Conservation (phyloP, 1,140 invertebrate genomes). For the Mactra quadrangularis region DNA sequence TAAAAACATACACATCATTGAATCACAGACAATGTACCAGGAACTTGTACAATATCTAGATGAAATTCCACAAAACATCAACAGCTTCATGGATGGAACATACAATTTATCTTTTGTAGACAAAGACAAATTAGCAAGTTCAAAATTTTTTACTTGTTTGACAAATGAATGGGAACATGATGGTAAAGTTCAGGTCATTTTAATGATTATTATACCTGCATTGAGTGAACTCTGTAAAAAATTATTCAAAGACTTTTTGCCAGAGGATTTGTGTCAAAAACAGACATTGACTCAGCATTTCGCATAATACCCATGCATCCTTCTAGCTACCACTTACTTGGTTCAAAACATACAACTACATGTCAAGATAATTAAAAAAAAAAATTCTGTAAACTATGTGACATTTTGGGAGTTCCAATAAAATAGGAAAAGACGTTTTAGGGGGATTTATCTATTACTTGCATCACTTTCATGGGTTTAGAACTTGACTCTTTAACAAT, state of each 20-base stretch:
- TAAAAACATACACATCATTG: background rate
- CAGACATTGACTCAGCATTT: no score
- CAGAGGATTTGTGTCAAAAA: no score
- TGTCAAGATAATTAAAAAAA: no score
- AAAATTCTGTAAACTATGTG: no score
- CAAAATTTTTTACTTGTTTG: background rate
- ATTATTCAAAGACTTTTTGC: conserved; percentile 35
- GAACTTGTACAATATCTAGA: conserved; percentile 23
- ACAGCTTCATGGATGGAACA: background rate
- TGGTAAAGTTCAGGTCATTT: background rate
- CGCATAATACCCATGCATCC: no score
- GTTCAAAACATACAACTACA: no score
- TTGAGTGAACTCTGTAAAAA: conserved; percentile 17
- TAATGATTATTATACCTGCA: background rate
- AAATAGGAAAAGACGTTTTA: no score
- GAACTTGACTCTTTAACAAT: no score
- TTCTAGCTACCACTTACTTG: no score
- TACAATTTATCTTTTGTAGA: background rate
- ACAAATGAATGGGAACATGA: conserved; percentile 33
- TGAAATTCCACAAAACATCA: background rate
- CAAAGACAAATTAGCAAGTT: background rate
- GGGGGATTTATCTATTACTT: no score
- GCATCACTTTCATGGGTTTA: no score
- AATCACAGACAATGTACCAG: background rate
- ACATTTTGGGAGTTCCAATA: no score